These are phyloP conservation scores for Glyphotaelius pellucidus DNA, from an alignment of 2,888 invertebrate species.

Conservation along the genomic window DNA sequence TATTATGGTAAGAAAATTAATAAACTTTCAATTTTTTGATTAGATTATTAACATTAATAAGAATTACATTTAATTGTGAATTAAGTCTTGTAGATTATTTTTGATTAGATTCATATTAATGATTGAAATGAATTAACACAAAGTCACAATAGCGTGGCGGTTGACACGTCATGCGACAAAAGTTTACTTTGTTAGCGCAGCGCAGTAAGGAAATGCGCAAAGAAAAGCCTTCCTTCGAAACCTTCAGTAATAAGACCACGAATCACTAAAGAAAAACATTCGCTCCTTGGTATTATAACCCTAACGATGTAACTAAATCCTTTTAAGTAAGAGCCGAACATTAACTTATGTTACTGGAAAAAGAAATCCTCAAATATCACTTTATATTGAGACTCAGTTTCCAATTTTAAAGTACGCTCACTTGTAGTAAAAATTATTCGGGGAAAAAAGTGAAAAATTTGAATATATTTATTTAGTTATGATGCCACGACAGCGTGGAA, in stretches of 20 bases:
- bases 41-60: background rate
- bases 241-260: background rate
- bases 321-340: background rate
- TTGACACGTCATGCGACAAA: conserved; percentile 61
- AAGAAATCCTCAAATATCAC: background rate
- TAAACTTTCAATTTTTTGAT: background rate
- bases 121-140: conserved; percentile 4
- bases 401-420: background rate
- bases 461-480: too few relatives aligned
- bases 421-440: background rate
- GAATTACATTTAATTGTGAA: background rate
- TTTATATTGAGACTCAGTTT: background rate
- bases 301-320: background rate
- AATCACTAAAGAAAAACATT: background rate
- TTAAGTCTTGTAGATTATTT: background rate
- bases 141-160: conserved; percentile 21
- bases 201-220: conserved; percentile 44
- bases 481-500: too few relatives aligned
- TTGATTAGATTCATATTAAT: background rate
- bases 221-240: background rate
- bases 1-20: background rate
- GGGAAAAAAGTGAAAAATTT: background rate
- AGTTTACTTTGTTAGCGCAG: conserved; percentile 38
- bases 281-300: background rate
- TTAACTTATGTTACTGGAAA: background rate